Percentiles rank a stretch among this genome's conserved stretches.
phyloP scores from a whole-genome alignment of 2,113 vertebrate genomes.

The Balaenoptera acutorostrata region DNA sequence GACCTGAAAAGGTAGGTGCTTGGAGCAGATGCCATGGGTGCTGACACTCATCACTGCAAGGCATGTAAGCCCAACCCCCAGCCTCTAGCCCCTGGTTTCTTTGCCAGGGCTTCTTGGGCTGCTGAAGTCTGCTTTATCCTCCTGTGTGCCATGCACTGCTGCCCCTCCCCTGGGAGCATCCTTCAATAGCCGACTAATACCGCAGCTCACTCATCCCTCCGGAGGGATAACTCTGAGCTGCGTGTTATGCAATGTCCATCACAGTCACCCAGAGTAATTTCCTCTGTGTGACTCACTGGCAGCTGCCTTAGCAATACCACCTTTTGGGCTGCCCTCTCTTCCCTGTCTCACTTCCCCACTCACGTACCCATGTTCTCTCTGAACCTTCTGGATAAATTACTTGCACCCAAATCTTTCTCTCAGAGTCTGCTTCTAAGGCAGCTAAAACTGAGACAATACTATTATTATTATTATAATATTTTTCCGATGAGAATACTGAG shows the following conservation, averaged over 20 bases:
- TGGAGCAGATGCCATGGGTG: not conserved
- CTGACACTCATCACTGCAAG: too few species aligned
- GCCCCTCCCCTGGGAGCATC: not conserved
- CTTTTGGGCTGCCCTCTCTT: not conserved
- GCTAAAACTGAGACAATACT: not conserved
- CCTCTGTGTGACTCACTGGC: not conserved
- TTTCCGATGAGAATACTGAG: not conserved
- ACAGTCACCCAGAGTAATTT: not conserved
- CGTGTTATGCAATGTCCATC: accelerated
- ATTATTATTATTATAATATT: not conserved
- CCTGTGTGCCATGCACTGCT: accelerated
- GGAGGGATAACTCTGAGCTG: not conserved
- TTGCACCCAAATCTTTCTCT: not conserved
- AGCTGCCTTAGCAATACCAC: not conserved
- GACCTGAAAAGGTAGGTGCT: not conserved
- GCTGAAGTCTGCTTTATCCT: not conserved
- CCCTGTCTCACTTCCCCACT: not conserved
- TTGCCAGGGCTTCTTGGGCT: not conserved
- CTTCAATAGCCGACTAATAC: not conserved
- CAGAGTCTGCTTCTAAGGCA: not conserved
- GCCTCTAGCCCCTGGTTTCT: not conserved
- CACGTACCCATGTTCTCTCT: not conserved
- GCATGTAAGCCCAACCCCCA: not conserved
- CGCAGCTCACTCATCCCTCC: not conserved
- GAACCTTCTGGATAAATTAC: not conserved